phyloP scores from a whole-genome alignment of 2,797 vertebrate species.

The Esox lucius region DNA sequence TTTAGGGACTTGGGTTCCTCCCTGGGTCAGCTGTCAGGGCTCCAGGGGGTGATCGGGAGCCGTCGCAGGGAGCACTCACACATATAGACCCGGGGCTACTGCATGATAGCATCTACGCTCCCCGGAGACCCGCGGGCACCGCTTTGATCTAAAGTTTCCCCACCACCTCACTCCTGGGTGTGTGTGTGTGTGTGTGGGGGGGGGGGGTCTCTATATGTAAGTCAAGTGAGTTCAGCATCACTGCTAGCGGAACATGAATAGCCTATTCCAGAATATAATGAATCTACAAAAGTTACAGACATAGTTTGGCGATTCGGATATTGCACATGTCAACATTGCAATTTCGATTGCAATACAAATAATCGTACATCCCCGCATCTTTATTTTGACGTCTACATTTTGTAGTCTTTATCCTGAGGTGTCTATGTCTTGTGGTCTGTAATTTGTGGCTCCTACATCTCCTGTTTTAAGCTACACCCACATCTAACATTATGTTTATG shows the following conservation, averaged over 20 bases:
- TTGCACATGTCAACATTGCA: no score
- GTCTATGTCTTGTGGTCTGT: no score
- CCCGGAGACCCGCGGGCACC: neutral
- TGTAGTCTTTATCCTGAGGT: no score
- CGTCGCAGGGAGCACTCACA: neutral
- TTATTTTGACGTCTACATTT: no score
- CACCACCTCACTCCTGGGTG: neutral
- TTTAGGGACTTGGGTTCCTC: neutral
- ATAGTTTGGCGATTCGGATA: no score
- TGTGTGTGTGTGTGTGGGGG: neutral
- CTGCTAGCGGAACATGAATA: conserved; percentile 35
- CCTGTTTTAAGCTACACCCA: no score
- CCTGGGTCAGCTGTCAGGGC: conserved; percentile 2
- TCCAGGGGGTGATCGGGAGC: conserved; percentile 5
- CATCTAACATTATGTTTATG: no score
- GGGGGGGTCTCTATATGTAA: conserved; percentile 15
- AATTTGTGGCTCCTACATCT: no score
- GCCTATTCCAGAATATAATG: neutral
- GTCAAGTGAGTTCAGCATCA: conserved; percentile 38
- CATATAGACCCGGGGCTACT: no score
- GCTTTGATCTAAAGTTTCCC: neutral
- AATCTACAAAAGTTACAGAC: no score
- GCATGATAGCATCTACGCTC: conserved; percentile 12
- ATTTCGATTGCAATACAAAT: no score
- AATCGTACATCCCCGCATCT: no score